These are phyloP conservation scores for Bursaphelenchus okinawaensis DNA, from an alignment of 2,888 invertebrate genomes.

Conservation along the genomic window DNA sequence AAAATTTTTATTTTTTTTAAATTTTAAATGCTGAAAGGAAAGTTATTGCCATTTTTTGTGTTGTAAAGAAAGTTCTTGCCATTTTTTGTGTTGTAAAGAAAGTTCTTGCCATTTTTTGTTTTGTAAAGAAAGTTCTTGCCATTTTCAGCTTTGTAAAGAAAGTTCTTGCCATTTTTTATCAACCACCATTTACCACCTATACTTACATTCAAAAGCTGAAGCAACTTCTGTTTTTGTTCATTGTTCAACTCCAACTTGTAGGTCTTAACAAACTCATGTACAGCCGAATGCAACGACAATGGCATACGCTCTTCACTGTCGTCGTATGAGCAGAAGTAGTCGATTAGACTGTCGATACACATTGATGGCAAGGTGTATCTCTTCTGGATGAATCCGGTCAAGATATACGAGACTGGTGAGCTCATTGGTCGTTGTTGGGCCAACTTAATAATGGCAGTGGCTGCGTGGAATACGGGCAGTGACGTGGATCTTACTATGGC, in stretches of 20 bases:
- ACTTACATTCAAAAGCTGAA: conserved; percentile 69
- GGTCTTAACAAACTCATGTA: conserved; percentile 85
- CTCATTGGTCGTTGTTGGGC: neutral
- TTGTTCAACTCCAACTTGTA: conserved; percentile 89
- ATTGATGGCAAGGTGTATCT: conserved; percentile 92
- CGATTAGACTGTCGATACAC: conserved; percentile 77
- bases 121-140: too few relatives aligned
- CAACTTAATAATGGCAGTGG: conserved; percentile 71
- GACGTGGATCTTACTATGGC: conserved; percentile 78
- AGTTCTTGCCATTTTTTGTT: too few relatives aligned
- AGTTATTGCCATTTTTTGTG: too few relatives aligned
- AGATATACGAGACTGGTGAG: conserved; percentile 58
- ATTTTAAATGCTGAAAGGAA: too few relatives aligned
- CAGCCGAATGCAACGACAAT: conserved; percentile 91
- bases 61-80: too few relatives aligned
- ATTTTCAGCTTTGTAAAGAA: too few relatives aligned
- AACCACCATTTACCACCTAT: too few relatives aligned
- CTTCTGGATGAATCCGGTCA: conserved; percentile 86
- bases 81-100: too few relatives aligned
- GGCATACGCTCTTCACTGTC: conserved; percentile 76
- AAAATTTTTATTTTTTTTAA: too few relatives aligned
- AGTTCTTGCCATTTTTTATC: too few relatives aligned
- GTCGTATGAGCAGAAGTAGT: conserved; percentile 12
- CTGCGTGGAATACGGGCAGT: conserved; percentile 87
- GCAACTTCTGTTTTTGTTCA: conserved; percentile 81